Conservation (phyloP, 2,113 vertebrate species). For the Notechis scutatus region DNA sequence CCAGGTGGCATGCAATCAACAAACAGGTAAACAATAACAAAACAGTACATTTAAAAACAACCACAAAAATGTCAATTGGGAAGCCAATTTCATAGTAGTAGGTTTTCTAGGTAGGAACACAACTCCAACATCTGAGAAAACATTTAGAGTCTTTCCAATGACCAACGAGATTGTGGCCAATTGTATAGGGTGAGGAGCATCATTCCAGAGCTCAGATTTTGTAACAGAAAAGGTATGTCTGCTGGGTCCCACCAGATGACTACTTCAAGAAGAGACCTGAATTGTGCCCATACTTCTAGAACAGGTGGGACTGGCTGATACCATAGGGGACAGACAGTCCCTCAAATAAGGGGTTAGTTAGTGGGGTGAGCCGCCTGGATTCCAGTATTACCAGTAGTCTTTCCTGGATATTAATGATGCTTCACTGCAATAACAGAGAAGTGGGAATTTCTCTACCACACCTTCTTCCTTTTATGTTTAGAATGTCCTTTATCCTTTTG, state of each 20-base stretch:
- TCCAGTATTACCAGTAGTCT: neutral
- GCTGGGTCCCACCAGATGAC: neutral
- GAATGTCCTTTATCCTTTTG: neutral
- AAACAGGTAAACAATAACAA: neutral
- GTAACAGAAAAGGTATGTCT: neutral
- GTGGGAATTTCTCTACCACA: neutral
- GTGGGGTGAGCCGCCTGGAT: neutral
- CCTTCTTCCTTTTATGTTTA: neutral
- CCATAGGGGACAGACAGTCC: neutral
- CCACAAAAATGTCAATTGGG: neutral
- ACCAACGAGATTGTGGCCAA: neutral
- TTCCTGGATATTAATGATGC: neutral
- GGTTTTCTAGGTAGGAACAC: neutral
- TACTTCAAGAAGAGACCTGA: neutral
- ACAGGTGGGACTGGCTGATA: neutral
- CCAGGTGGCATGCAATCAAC: neutral
- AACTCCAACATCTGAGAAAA: neutral
- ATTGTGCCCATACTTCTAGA: neutral
- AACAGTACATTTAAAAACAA: neutral
- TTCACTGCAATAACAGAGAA: neutral
- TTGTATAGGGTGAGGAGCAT: no score
- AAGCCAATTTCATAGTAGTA: neutral
- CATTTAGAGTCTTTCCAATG: neutral
- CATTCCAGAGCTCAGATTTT: no score
- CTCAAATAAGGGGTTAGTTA: neutral